phyloP scores from a whole-genome alignment of 2,113 vertebrate genomes.

The Plecturocebus donacophilus region DNA sequence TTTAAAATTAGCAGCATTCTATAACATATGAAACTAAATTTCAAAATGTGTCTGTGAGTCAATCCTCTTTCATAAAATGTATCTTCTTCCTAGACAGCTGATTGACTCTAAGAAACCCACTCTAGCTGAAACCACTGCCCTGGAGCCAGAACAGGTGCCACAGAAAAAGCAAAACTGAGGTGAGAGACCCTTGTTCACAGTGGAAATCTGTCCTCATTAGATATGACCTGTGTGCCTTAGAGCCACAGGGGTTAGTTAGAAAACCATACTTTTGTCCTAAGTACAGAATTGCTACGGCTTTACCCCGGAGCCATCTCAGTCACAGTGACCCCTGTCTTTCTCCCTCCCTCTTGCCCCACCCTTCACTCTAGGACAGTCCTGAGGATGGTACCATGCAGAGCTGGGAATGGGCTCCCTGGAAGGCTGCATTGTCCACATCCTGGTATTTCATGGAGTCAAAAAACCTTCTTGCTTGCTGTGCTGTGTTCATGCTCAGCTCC shows the following conservation, averaged over 20 bases:
- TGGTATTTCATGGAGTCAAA: neutral
- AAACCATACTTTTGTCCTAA: neutral
- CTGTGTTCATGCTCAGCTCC: neutral
- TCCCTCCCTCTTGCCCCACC: fast-evolving
- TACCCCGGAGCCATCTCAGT: neutral
- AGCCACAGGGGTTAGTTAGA: neutral
- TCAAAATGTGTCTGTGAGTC: neutral
- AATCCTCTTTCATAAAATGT: neutral
- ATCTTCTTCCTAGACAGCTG: neutral
- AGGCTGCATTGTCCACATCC: neutral
- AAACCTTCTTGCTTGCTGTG: neutral
- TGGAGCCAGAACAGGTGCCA: neutral
- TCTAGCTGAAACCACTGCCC: neutral
- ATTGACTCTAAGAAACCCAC: neutral
- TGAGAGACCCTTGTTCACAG: neutral
- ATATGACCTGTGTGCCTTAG: neutral
- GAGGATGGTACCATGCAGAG: neutral
- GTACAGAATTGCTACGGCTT: neutral
- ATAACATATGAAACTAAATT: constrained; percentile 25
- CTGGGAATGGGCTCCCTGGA: neutral
- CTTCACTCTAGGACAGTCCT: neutral
- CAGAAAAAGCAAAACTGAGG: neutral
- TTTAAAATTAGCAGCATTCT: neutral
- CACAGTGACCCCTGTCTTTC: neutral
- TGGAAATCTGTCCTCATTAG: neutral